Conservation (phyloP, 2,113 vertebrate genomes). For the Turnix velox region DNA sequence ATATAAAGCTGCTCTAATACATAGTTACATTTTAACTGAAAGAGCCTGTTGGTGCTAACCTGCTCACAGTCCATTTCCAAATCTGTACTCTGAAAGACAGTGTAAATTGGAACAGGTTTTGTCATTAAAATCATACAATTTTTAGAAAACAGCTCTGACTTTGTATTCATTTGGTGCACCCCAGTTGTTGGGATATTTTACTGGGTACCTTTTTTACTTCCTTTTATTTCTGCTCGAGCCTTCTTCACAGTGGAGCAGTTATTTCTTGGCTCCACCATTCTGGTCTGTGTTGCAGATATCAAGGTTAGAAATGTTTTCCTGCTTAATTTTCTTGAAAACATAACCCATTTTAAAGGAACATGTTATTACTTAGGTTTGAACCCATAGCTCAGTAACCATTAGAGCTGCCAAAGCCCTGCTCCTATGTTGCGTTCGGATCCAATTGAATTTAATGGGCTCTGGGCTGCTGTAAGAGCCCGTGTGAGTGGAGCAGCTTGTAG, state of each 20-base stretch:
- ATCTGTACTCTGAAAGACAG: background rate
- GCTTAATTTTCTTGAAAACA: slow-evolving; percentile 3
- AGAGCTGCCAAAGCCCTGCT: background rate
- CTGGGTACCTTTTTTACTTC: background rate
- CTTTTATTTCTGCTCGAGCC: background rate
- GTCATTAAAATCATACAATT: slow-evolving; percentile 38
- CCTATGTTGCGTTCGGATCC: background rate
- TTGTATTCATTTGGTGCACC: slow-evolving; percentile 2
- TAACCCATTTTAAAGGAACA: background rate
- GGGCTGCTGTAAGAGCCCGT: background rate
- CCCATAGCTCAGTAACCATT: background rate
- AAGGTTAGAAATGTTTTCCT: background rate
- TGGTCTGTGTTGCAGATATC: background rate
- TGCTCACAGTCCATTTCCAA: slow-evolving; percentile 36
- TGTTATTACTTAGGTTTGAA: slow-evolving; percentile 15
- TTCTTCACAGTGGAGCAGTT: background rate
- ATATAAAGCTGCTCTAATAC: slow-evolving; percentile 12
- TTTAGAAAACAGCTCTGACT: slow-evolving; percentile 14
- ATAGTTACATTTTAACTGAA: slow-evolving; percentile 21
- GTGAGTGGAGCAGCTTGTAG: background rate
- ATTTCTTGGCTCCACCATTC: background rate
- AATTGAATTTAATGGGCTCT: background rate
- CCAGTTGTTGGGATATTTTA: background rate
- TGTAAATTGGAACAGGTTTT: slow-evolving; percentile 42
- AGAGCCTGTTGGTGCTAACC: slow-evolving; percentile 19